A percentile compares a stretch with the other conserved stretches of the same genome.
These are phyloP conservation scores for Holocentrus rufus DNA, from an alignment of 2,797 vertebrate species.

Conservation along the genomic window DNA sequence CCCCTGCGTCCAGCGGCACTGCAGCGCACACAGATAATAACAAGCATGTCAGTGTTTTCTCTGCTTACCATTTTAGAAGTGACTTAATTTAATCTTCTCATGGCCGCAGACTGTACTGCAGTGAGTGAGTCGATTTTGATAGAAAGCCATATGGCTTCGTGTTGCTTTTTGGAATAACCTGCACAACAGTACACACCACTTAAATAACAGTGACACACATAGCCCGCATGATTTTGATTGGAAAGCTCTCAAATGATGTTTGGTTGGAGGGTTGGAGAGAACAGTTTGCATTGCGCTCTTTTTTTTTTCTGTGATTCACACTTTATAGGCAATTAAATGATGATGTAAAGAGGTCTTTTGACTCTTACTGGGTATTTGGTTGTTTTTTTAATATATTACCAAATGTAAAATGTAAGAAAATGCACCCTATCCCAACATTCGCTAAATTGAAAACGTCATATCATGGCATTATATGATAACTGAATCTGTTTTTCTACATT, in stretches of 20 bases:
- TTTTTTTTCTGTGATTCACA: background rate
- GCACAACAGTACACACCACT: background rate
- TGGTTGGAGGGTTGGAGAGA: background rate
- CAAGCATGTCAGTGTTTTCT: conserved; percentile 27
- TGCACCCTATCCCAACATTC: conserved; percentile 14
- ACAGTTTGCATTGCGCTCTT: background rate
- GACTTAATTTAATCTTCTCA: conserved; percentile 26
- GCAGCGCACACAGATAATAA: conserved; percentile 24
- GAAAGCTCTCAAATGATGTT: background rate
- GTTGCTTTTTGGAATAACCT: background rate
- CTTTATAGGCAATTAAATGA: background rate
- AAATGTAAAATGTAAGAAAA: background rate
- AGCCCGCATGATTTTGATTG: background rate
- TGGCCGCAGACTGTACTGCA: background rate
- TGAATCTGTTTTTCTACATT: conserved; percentile 15
- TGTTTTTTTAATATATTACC: background rate
- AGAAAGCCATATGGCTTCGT: background rate
- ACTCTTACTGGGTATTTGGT: background rate
- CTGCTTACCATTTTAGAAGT: background rate
- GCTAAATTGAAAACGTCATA: background rate
- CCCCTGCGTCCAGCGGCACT: background rate
- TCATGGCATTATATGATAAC: conserved; percentile 12
- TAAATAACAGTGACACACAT: background rate
- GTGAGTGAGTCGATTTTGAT: conserved; percentile 1
- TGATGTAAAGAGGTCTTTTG: background rate